phyloP scores from a whole-genome alignment of 37 sponge, comb jelly and placozoan species.

The Ianthella basta region DNA sequence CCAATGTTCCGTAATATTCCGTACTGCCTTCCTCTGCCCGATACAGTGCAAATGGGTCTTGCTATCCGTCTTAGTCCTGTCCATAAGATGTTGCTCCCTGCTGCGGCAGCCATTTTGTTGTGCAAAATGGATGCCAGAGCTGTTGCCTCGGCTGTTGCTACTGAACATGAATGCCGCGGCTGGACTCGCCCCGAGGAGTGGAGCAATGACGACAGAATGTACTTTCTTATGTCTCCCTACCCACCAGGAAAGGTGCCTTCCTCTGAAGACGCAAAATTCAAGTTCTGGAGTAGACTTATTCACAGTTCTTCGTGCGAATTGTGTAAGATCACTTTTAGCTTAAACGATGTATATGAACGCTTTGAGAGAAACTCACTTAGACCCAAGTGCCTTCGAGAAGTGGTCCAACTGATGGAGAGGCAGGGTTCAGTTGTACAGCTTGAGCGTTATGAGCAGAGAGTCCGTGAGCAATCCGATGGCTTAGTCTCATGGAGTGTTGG shows the following conservation, averaged over 20 bases:
- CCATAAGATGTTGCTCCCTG: no score
- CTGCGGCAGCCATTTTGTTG: no score
- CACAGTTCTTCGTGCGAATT: constrained; percentile 40
- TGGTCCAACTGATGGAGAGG: constrained; percentile 47
- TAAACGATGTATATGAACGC: constrained; percentile 39
- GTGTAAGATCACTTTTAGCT: constrained; percentile 25
- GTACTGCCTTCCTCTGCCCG: no score
- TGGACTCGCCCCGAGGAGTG: constrained; percentile 62
- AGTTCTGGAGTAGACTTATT: constrained; percentile 65
- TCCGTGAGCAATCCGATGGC: neutral
- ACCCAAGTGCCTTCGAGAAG: constrained; percentile 36
- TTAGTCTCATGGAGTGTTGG: constrained; percentile 49
- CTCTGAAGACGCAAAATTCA: constrained; percentile 39
- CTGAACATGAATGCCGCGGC: neutral
- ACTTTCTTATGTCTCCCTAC: constrained; percentile 59
- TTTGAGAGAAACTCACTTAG: constrained; percentile 39
- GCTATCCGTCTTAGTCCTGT: no score
- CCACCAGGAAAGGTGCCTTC: constrained; percentile 25
- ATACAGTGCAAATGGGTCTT: no score
- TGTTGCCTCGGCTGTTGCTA: no score
- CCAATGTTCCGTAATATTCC: no score
- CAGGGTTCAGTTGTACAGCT: constrained; percentile 16
- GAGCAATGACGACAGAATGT: constrained; percentile 64
- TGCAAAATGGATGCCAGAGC: no score
- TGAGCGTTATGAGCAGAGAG: neutral